phyloP scores from a whole-genome alignment of 1,140 invertebrate genomes.

The Harlomillsia oculata region DNA sequence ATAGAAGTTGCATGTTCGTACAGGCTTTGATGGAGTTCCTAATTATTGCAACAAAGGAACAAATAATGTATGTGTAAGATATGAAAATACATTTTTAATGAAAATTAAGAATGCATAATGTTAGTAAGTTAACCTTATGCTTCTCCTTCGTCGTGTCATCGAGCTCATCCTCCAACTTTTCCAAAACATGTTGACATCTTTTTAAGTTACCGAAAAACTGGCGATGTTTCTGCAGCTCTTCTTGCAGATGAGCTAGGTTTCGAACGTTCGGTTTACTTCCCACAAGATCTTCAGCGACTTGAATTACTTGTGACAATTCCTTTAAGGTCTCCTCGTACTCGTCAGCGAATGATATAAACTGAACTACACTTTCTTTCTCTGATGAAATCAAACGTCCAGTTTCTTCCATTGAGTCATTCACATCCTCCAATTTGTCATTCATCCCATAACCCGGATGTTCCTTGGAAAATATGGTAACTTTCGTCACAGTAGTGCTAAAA shows the following conservation, averaged over 20 bases:
- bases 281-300: constrained; percentile 65
- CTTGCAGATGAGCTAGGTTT: constrained; percentile 63
- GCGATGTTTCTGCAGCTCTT: constrained; percentile 77
- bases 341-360: constrained; percentile 60
- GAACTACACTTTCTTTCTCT: constrained; percentile 62
- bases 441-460: constrained; percentile 15
- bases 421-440: neutral
- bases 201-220: constrained; percentile 80
- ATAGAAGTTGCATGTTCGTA: constrained; percentile 61
- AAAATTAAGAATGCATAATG: neutral
- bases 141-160: constrained; percentile 63
- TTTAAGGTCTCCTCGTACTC: constrained; percentile 77
- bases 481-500: neutral
- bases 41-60: neutral
- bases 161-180: constrained; percentile 70
- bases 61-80: neutral
- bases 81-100: neutral
- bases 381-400: constrained; percentile 16
- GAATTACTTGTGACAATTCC: constrained; percentile 72
- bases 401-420: neutral
- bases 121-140: constrained; percentile 55
- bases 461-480: constrained; percentile 5
- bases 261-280: constrained; percentile 62
- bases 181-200: constrained; percentile 66
- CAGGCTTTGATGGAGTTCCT: constrained; percentile 59